A percentile compares a stretch with the other conserved stretches of the same genome.
Conservation (phyloP, 2,113 vertebrate species). For the Podiceps cristatus region DNA sequence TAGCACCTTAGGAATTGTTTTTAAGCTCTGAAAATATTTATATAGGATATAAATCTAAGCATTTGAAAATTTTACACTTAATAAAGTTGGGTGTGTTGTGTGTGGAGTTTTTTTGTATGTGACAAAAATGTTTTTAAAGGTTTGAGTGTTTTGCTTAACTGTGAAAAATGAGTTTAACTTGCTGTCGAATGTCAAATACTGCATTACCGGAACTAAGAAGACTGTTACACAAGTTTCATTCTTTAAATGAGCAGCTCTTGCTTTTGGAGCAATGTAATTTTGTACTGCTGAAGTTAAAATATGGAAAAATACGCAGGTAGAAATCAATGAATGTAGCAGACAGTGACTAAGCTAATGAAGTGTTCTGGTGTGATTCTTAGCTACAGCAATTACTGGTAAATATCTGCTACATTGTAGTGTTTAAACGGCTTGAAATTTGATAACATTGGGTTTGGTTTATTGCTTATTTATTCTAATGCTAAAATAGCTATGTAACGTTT, state of each 20-base stretch:
- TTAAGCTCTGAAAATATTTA: not conserved
- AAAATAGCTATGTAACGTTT: not conserved
- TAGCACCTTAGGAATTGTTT: not conserved
- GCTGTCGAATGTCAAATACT: not conserved
- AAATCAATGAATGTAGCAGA: not conserved
- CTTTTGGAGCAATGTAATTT: not conserved
- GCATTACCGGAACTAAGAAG: not conserved
- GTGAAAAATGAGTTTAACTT: not conserved
- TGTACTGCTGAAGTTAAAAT: not conserved
- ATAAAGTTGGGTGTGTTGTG: not conserved
- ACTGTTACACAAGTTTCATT: not conserved
- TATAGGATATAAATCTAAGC: not conserved
- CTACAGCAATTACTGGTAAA: not conserved
- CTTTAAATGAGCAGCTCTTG: not conserved
- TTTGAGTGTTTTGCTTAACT: not conserved
- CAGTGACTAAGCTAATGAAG: not conserved
- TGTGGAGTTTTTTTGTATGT: not conserved
- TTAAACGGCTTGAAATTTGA: not conserved
- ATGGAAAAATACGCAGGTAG: not conserved
- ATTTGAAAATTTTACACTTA: not conserved
- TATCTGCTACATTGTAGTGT: not conserved
- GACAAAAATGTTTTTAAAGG: not conserved
- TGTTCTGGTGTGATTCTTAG: not conserved
- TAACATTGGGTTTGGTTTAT: not conserved
- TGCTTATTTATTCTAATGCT: not conserved